A percentile compares a stretch with the other conserved stretches of the same genome.
These are phyloP conservation scores for Drosophila ananassae DNA, from an alignment of 1,140 invertebrate species.

Conservation along the genomic window DNA sequence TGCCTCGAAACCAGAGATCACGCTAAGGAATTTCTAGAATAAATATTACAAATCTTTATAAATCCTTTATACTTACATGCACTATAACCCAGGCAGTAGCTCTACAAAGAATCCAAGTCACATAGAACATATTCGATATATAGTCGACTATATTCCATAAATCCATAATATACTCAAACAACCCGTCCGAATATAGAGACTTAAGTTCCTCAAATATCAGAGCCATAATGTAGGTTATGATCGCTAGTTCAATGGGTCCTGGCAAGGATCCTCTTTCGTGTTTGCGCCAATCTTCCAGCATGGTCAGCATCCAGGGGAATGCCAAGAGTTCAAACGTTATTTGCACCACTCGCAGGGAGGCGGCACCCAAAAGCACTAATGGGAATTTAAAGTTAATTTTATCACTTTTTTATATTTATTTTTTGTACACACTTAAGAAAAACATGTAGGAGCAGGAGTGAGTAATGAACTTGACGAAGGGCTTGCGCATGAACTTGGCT, in stretches of 20 bases:
- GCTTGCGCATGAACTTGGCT: conserved; percentile 94
- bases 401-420: neutral
- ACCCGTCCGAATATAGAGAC: conserved; percentile 93
- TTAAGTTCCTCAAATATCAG: conserved; percentile 95
- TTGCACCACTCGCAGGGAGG: conserved; percentile 92
- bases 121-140: conserved; percentile 96
- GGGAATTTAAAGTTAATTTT: neutral
- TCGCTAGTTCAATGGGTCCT: conserved; percentile 92
- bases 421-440: conserved; percentile 61
- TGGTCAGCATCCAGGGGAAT: conserved; percentile 88
- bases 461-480: conserved; percentile 97
- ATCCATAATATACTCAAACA: conserved; percentile 95
- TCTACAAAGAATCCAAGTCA: conserved; percentile 94
- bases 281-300: conserved; percentile 89
- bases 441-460: conserved; percentile 95
- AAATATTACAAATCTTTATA: neutral
- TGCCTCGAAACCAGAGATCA: conserved; percentile 88
- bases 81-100: conserved; percentile 90
- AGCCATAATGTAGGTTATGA: conserved; percentile 93
- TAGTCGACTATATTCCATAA: conserved; percentile 99
- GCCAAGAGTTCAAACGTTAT: conserved; percentile 91
- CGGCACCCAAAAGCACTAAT: conserved; percentile 91
- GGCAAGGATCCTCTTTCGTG: conserved; percentile 93
- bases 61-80: conserved; percentile 86
- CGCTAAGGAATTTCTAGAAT: conserved; percentile 84